Evolutionary conservation across 2,113 vertebrate genomes (phyloP).

Genomic region (Laticauda colubrina): DNA sequence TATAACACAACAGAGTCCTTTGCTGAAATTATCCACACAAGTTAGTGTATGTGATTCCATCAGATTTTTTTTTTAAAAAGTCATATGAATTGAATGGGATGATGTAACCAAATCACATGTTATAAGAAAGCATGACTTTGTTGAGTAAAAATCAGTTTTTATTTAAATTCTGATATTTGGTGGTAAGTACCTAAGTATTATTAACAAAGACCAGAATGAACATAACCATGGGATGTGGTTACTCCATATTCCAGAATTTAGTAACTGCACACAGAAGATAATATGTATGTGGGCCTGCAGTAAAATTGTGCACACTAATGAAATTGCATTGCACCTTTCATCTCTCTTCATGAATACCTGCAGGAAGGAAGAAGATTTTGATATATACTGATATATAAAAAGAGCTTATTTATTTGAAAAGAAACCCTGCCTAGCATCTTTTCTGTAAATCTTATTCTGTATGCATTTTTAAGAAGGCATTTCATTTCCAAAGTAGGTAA

Average conservation of each 20-base stretch:
- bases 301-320: not conserved
- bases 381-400: not conserved
- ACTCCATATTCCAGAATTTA: not conserved
- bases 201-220: not conserved
- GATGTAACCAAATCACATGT: not conserved
- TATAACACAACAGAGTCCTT: not conserved
- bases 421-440: not conserved
- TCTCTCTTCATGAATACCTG: not conserved
- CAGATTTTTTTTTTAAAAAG: not conserved
- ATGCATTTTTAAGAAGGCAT: not conserved
- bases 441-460: not conserved
- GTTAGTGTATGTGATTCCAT: not conserved
- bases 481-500: not conserved
- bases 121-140: not conserved
- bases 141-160: not conserved
- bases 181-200: not conserved
- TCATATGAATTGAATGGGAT: not conserved
- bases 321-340: not conserved
- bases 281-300: not conserved
- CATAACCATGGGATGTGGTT: not conserved
- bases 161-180: not conserved
- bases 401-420: not conserved
- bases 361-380: not conserved
- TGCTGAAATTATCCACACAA: not conserved
- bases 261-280: not conserved